Base-by-base conservation (phyloP, 2,797 vertebrate genomes). In the Phoeniculus purpureus region DNA sequence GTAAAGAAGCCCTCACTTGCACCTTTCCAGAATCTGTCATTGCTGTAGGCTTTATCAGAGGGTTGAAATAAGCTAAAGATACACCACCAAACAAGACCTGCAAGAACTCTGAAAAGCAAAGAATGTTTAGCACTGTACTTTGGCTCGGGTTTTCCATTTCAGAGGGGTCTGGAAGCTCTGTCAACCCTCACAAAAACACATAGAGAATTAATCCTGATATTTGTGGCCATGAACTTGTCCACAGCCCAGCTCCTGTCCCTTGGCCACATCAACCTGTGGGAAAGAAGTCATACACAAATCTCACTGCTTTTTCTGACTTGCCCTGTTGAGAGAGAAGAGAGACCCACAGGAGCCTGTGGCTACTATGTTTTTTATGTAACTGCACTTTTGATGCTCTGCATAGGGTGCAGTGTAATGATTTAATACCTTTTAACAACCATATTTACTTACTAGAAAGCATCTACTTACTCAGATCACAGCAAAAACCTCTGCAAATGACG, bases 401-500 rank as follows among this genome's bases (percentile, higher is more conserved):
- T 85, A 43, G 45, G 64, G 77, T 60, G 76, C 23, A 52, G 52
- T 34, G 40, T 48, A 71, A 67, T 84, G 18, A 58, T 88, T 86
- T 81, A 84, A 81, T 20, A 15, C 50, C 54, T 88, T 89, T 88
- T 84, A 89, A 81, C 1, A 3, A 67, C 34, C 43, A 71, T 32
- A 48, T 61, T 55, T 71, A 51, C 64, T 85, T 81, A 79, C 77
- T 54, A 47, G 67, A 71, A 92, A 83, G 14, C 52, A 60, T 59
- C 60, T 84, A 58, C 58, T 76, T 26, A 48, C 29, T 60, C 52
- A 67, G 20, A 76, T 54, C 67, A 79, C 60, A 64, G 67, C 27
- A 87, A 75, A 84, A 40, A 37, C 12, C 55, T 66, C 73, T 78
- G 37, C 62, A 93, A 89, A 86, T 60, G 17, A 91, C 89, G 27